Conservation (phyloP, 1,140 invertebrate species). For the Tachypleus tridentatus region DNA sequence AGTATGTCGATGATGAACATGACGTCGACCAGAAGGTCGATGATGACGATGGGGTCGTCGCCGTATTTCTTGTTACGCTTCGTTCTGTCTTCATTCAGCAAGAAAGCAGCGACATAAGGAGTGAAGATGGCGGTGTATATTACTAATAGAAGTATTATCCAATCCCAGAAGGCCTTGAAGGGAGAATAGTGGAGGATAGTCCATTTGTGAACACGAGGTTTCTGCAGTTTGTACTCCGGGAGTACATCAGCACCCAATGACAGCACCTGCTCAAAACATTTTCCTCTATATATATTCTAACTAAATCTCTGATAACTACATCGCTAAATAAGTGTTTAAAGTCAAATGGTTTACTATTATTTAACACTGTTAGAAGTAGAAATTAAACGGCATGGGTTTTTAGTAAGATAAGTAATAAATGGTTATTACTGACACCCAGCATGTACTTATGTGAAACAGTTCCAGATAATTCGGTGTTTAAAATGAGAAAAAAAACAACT, state of each 20-base stretch:
- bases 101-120: slow-evolving; percentile 95
- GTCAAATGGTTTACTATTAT: too few species aligned
- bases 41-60: slow-evolving; percentile 76
- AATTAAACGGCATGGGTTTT: too few species aligned
- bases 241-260: slow-evolving; percentile 83
- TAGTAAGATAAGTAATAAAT: too few species aligned
- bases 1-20: slow-evolving; percentile 98
- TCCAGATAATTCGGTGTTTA: too few species aligned
- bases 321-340: too few species aligned
- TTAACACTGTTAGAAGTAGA: too few species aligned
- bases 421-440: too few species aligned
- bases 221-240: slow-evolving; percentile 90
- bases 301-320: too few species aligned
- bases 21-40: slow-evolving; percentile 91
- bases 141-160: slow-evolving; percentile 92
- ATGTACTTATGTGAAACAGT: too few species aligned
- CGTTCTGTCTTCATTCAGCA: slow-evolving; percentile 59
- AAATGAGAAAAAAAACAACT: too few species aligned
- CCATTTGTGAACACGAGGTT: slow-evolving; percentile 82
- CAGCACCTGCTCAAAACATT: slow-evolving; percentile 55
- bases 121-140: slow-evolving; percentile 99
- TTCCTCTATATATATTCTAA: too few species aligned
- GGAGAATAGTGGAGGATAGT: slow-evolving; percentile 98
- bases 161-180: slow-evolving; percentile 98
- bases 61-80: slow-evolving; percentile 48